Evolutionary conservation across 2,888 invertebrate species (phyloP).

Genomic region (Lasioglossum figueresi): DNA sequence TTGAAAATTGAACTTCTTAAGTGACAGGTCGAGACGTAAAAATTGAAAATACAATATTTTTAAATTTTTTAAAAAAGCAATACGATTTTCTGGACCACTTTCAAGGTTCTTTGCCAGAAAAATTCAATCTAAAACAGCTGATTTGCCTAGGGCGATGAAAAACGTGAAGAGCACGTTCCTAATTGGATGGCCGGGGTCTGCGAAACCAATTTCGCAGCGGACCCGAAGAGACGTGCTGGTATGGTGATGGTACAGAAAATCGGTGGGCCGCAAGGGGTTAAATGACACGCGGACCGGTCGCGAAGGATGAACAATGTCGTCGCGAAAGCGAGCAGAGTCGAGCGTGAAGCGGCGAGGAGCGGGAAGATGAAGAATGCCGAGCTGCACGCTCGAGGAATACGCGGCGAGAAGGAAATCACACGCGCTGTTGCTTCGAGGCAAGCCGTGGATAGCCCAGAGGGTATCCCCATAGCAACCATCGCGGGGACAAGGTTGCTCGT

Average conservation of each 20-base stretch:
- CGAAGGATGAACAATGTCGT: neutral
- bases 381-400: neutral
- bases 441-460: conserved; percentile 42
- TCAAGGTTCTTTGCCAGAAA: neutral
- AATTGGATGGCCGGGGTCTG: neutral
- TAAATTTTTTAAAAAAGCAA: no score
- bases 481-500: conserved; percentile 39
- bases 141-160: neutral
- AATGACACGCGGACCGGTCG: neutral
- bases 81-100: no score
- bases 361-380: neutral
- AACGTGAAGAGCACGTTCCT: no score
- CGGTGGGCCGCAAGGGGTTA: neutral
- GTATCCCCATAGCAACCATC: conserved; percentile 66
- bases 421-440: conserved; percentile 39
- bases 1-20: no score
- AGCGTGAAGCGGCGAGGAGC: neutral
- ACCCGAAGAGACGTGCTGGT: neutral
- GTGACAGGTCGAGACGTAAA: no score
- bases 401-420: conserved; percentile 36
- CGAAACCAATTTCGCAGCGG: neutral
- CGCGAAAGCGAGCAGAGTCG: conserved; percentile 25
- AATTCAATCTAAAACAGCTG: neutral
- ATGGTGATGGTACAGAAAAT: neutral
- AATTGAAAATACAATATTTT: no score